These are phyloP conservation scores for Thalpophila matura DNA, from an alignment of 2,888 invertebrate genomes.

Conservation along the genomic window DNA sequence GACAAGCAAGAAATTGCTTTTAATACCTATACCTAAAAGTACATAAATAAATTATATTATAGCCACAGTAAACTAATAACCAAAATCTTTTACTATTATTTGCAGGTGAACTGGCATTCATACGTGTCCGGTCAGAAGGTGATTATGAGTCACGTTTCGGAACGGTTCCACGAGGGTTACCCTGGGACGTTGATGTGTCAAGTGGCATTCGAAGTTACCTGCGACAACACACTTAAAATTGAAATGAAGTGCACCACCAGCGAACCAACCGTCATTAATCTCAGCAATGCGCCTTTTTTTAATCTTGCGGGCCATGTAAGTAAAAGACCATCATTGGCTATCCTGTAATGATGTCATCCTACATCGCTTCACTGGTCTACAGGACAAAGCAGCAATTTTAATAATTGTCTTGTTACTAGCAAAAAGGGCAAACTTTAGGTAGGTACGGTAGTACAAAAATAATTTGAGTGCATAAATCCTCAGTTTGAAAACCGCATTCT, in stretches of 20 bases:
- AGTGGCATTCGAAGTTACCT: constrained; percentile 93
- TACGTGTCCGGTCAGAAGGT: constrained; percentile 91
- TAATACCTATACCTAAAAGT: no score
- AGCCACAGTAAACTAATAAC: no score
- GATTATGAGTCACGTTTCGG: constrained; percentile 94
- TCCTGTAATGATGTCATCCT: neutral
- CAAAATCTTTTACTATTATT: constrained; percentile 7
- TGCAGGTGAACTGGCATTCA: constrained; percentile 93
- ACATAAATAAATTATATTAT: no score
- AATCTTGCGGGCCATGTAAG: constrained; percentile 97
- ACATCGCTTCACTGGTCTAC: no score
- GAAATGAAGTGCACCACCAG: constrained; percentile 94
- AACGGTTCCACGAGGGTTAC: constrained; percentile 96
- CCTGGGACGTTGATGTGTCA: constrained; percentile 95
- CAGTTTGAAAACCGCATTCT: no score
- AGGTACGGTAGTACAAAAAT: no score
- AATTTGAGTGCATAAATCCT: no score
- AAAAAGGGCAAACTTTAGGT: no score
- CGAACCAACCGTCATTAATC: constrained; percentile 95
- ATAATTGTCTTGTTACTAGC: no score
- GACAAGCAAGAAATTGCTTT: no score
- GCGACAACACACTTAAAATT: constrained; percentile 94
- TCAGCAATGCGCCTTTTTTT: constrained; percentile 97
- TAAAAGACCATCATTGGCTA: constrained; percentile 25
- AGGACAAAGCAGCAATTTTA: no score